Evolutionary conservation across 2,888 invertebrate species (phyloP), one percentile per base, ranked within the genome.

Genomic region (Chrysolina oricalcia): DNA sequence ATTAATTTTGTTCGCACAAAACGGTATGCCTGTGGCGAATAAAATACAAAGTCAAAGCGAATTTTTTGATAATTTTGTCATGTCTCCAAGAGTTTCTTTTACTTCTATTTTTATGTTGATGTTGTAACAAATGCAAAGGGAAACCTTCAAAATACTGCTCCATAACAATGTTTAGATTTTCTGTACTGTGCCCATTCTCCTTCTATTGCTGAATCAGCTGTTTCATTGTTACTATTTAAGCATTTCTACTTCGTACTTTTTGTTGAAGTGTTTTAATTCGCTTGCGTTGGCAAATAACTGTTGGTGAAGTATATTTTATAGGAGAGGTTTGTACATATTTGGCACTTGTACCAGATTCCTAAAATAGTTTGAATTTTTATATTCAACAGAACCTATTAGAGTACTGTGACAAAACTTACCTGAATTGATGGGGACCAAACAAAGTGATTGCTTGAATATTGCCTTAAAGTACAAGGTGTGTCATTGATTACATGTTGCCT

Each of bases 21-120:
- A 27, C 75, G 71, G 63, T 81, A 82, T 15, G 81, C 80, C 66
- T 82, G 81, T 5, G 82, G 82, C 4, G 80, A 81, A 73, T 79
- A 79, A 74, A 80, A 80, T 81, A 75, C 27, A 81, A 56, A 10
- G 77, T 80, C 35, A 67, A 64, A 11, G 78, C 75, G 74, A 80
- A 79, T 68, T 78, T 40, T 46, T 81, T 81, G 78, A 79, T 81
- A 41, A 70, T 13, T n/a, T 70, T 3, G 13, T 6, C 5, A 48
- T 48, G 13, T 3, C 48, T 8, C 4, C 48, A 4, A 41, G 8
- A 10, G 8, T 10, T 9, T 41, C 10, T 41, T 6, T 6, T 10
- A 9, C 6, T 10, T 10, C 10, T 41, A 41, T 41, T 41, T 41
- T 41, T 41, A 41, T 41, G 10, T 41, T 41, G 41, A 41, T 41